These are phyloP conservation scores for Nymphalis io DNA, from an alignment of 1,140 invertebrate genomes.

Conservation along the genomic window DNA sequence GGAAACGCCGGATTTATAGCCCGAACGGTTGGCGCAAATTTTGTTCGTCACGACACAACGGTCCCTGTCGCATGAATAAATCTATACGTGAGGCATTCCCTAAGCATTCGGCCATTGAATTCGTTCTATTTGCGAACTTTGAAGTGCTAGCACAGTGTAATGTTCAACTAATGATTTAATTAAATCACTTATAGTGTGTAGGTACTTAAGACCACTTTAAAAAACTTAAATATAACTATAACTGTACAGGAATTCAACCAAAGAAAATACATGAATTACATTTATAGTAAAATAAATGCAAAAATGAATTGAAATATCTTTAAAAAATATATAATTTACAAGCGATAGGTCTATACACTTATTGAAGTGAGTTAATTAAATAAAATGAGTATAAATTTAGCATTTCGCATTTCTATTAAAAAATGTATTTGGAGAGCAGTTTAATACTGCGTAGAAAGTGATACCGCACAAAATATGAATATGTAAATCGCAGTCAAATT, in stretches of 20 bases:
- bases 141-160: conserved; percentile 41
- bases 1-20: conserved; percentile 73
- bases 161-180: conserved; percentile 48
- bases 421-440: conserved; percentile 14
- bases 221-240: conserved; percentile 1
- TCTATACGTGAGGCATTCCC: conserved; percentile 45
- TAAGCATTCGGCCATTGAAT: conserved; percentile 47
- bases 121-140: conserved; percentile 46
- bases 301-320: too few species aligned
- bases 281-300: too few species aligned
- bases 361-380: not conserved
- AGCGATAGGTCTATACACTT: not conserved
- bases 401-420: conserved; percentile 3
- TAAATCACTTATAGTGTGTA: conserved; percentile 48
- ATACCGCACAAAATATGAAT: conserved; percentile 58
- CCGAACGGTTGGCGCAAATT: conserved; percentile 67
- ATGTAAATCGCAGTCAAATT: conserved; percentile 72
- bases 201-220: conserved; percentile 51
- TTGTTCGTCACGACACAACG: conserved; percentile 62
- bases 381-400: conserved; percentile 5
- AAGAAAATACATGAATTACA: too few species aligned
- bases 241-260: too few species aligned
- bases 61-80: conserved; percentile 63
- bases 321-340: too few species aligned
- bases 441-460: conserved; percentile 38